Conservation (phyloP, 2,113 vertebrate genomes). For the Python bivittatus region DNA sequence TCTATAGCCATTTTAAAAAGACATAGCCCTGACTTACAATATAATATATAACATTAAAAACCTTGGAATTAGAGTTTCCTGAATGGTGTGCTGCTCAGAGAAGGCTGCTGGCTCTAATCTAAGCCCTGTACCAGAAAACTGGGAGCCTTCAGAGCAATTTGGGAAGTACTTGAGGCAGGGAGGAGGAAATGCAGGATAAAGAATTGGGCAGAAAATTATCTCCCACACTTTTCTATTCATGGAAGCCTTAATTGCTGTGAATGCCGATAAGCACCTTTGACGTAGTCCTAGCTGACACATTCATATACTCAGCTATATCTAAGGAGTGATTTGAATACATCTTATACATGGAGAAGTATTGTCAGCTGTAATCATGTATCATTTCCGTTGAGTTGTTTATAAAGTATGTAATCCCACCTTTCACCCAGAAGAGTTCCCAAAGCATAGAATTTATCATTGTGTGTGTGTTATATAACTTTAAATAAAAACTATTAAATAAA, state of each 20-base stretch:
- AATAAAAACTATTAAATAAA: no score
- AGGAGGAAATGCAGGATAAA: neutral
- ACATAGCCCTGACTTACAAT: neutral
- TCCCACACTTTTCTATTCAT: neutral
- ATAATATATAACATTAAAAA: neutral
- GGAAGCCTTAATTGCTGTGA: neutral
- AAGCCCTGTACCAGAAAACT: neutral
- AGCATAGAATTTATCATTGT: no score
- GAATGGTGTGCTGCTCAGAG: neutral
- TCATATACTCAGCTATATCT: neutral
- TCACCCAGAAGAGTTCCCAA: no score
- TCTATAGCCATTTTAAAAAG: neutral
- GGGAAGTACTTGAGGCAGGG: neutral
- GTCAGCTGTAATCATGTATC: neutral
- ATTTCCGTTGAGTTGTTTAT: neutral
- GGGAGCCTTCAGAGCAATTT: neutral
- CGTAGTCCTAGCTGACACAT: no score
- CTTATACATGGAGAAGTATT: neutral
- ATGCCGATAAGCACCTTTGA: neutral
- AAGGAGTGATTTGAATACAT: neutral
- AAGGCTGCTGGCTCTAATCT: neutral
- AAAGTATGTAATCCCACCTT: no score
- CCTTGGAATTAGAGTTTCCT: neutral
- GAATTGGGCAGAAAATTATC: neutral
- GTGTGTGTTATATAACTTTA: no score